Percentiles rank a stretch among this genome's conserved stretches.
phyloP scores from a whole-genome alignment of 2,888 invertebrate species.

The Brachylomia viminalis region DNA sequence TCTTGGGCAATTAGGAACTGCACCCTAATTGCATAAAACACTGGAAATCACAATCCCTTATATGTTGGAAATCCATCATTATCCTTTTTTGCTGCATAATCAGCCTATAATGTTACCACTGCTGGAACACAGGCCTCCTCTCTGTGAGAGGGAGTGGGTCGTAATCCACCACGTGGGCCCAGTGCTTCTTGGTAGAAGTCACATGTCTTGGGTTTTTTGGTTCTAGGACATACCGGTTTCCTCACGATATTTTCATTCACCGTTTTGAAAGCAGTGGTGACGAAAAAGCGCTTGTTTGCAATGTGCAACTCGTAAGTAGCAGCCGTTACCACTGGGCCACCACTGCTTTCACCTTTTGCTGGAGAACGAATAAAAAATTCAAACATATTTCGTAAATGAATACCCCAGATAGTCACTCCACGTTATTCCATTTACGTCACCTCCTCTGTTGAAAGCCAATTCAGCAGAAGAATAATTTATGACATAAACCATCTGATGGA shows the following conservation, averaged over 20 bases:
- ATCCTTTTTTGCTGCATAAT: neutral
- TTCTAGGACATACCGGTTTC: neutral
- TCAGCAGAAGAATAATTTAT: neutral
- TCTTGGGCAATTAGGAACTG: neutral
- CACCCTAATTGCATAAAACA: too few species aligned
- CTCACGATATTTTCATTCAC: neutral
- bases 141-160: neutral
- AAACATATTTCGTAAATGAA: too few species aligned
- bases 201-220: neutral
- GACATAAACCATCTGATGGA: neutral
- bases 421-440: neutral
- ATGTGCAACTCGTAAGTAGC: neutral
- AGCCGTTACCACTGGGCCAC: neutral
- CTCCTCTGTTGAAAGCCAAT: neutral
- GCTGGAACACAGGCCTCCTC: neutral
- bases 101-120: neutral
- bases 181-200: neutral
- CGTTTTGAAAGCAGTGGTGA: neutral
- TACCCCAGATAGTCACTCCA: too few species aligned
- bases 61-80: neutral
- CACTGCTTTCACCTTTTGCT: neutral
- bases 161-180: neutral
- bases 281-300: neutral
- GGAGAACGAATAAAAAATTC: too few species aligned
- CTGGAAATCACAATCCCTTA: neutral